phyloP scores from a whole-genome alignment of 2,888 invertebrate genomes.

The Brenthis daphne region DNA sequence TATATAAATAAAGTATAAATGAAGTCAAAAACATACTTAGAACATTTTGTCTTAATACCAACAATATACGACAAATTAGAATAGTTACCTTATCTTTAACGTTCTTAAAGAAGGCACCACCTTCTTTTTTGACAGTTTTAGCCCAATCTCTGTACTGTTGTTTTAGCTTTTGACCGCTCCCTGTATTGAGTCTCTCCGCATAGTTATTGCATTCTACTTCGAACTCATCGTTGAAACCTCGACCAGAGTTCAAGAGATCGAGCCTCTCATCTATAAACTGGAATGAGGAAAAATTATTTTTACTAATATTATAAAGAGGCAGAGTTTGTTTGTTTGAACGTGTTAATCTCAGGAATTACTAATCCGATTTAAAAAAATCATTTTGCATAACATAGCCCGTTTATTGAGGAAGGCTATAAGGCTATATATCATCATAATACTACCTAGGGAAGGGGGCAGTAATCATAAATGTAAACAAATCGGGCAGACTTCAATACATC shows the following conservation, averaged over 20 bases:
- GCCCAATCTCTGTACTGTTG: conserved; percentile 88
- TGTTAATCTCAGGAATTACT: too few species aligned
- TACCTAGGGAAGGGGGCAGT: too few species aligned
- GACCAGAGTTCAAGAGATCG: conserved; percentile 95
- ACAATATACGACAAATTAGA: background rate
- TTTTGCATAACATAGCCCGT: too few species aligned
- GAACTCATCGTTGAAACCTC: conserved; percentile 96
- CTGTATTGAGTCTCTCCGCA: conserved; percentile 78
- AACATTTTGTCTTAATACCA: background rate
- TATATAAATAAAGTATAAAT: background rate
- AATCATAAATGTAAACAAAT: too few species aligned
- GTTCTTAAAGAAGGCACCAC: conserved; percentile 91
- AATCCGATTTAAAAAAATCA: too few species aligned
- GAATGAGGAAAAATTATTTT: background rate
- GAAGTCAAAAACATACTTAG: background rate
- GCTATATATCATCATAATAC: too few species aligned
- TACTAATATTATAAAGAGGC: too few species aligned
- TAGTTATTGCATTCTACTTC: conserved; percentile 88
- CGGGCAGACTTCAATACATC: too few species aligned
- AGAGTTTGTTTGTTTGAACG: too few species aligned
- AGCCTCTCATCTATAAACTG: conserved; percentile 97
- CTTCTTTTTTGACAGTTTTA: conserved; percentile 89
- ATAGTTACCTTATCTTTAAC: conserved; percentile 91
- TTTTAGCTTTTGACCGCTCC: conserved; percentile 74
- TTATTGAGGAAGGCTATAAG: too few species aligned